A percentile compares a stretch with the other conserved stretches of the same genome.
phyloP scores from a whole-genome alignment of 2,113 vertebrate genomes.

The Balaeniceps rex region DNA sequence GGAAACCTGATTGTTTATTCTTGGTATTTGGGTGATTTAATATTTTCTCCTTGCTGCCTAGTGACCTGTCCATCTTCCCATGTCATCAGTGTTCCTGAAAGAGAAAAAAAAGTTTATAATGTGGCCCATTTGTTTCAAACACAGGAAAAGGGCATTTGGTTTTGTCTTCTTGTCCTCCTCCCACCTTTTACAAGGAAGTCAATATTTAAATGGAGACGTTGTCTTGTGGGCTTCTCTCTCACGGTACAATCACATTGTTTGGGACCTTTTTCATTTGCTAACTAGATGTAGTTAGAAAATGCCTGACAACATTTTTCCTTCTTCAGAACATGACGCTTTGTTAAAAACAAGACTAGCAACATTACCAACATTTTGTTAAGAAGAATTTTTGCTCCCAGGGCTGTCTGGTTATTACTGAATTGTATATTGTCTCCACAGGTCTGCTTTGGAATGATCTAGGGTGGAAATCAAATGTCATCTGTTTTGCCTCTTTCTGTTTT shows the following conservation, averaged over 20 bases:
- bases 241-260: not conserved
- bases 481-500: not conserved
- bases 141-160: not conserved
- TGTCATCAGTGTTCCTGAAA: not conserved
- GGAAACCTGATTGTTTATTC: not conserved
- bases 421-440: not conserved
- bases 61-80: not conserved
- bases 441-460: not conserved
- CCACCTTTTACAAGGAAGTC: not conserved
- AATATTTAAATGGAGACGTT: not conserved
- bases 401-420: not conserved
- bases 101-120: not conserved
- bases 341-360: not conserved
- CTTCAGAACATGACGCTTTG: not conserved
- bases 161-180: not conserved
- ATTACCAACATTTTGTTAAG: not conserved
- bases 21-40: not conserved
- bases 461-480: not conserved
- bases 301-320: not conserved
- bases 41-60: not conserved
- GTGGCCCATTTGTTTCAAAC: not conserved
- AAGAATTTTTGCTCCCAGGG: not conserved
- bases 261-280: not conserved
- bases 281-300: not conserved
- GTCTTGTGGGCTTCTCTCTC: not conserved